Base-by-base conservation (phyloP, 2,113 vertebrate species). In the Lontra canadensis region DNA sequence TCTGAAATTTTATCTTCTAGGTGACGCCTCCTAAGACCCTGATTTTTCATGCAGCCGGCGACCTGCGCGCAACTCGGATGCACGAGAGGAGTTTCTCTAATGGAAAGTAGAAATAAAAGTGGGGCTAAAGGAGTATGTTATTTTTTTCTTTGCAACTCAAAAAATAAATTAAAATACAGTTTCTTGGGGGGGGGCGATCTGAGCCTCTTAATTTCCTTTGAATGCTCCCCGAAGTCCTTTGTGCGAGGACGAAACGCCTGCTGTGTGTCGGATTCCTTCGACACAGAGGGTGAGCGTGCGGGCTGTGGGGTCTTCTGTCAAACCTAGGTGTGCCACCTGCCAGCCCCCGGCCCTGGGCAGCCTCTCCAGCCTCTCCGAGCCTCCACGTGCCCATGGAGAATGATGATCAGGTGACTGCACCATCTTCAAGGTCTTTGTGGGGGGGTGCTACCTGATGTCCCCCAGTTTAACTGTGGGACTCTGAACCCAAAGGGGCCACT, bases 1-100 rank as follows among this genome's bases (percentile, higher is more conserved):
- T 95, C 14, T n/a, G 81, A 90, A 17, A 81, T 90, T 91, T 90
- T 69, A 67, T 90, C 65, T 83, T 82, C 79, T 61, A 80, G 17
- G 71, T 39, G 73, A 90, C 31, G 63, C 61, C 31, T 87, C 49
- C 79, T 86, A 84, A 63, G 69, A 49, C 83, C 79, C 36, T 11
- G 26, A 31, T 49, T 94, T 94, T 63, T 65, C 39, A 59, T 36
- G 78, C 17, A 88, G 67, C 26, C 73, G 65, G 39, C 71, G 71
- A 78, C 18, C 78, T 91, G 15, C 29, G 84, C 14, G 74, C 18
- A 85, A 82, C 42, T 76, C 20, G 2, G 44, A 80, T 3, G 29
- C 9, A 36, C 59, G 49, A 29, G 36, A n/a, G 15, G 76, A 23
- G 55, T 26, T 76, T 76, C 78, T 71, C 59, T 59, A 88, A 31